These are phyloP conservation scores for Brachycybe producta DNA, from an alignment of 2,888 invertebrate genomes.

Conservation along the genomic window DNA sequence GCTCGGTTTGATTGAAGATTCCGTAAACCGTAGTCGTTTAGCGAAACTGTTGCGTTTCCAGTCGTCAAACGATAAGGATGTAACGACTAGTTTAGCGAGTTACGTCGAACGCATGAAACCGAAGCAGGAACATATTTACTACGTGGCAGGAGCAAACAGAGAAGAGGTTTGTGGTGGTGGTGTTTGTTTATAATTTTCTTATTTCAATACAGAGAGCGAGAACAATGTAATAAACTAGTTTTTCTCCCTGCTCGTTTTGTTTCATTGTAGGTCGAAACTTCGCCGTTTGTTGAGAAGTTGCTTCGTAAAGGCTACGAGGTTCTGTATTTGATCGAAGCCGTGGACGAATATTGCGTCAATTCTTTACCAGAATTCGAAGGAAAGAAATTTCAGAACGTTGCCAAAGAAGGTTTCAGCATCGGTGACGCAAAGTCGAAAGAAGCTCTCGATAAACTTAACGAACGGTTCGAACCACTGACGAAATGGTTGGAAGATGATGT, in stretches of 20 bases:
- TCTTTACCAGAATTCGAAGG: slow-evolving; percentile 95
- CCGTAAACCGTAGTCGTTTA: slow-evolving; percentile 85
- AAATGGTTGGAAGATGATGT: slow-evolving; percentile 76
- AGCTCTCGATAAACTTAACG: slow-evolving; percentile 58
- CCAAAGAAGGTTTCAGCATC: slow-evolving; percentile 89
- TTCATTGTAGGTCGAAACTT: slow-evolving; percentile 56
- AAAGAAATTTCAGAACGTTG: slow-evolving; percentile 98
- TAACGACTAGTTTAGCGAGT: slow-evolving; percentile 59
- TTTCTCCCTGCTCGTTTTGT: too few species aligned
- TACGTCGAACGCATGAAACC: slow-evolving; percentile 93
- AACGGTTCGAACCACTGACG: slow-evolving; percentile 72
- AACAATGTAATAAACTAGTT: too few species aligned
- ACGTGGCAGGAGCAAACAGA: slow-evolving; percentile 78
- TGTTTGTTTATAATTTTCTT: too few species aligned
- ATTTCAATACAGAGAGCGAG: slow-evolving; percentile 3
- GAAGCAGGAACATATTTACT: slow-evolving; percentile 87
- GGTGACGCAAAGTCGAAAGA: slow-evolving; percentile 54
- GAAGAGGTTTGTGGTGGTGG: slow-evolving; percentile 47
- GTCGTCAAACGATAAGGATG: slow-evolving; percentile 56
- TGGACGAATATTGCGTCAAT: slow-evolving; percentile 95
- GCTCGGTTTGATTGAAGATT: slow-evolving; percentile 94
- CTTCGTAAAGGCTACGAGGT: slow-evolving; percentile 90
- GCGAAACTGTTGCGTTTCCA: slow-evolving; percentile 87
- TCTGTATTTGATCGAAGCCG: slow-evolving; percentile 84
- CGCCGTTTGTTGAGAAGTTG: slow-evolving; percentile 91